A percentile compares a stretch with the other conserved stretches of the same genome.
phyloP scores from a whole-genome alignment of 2,113 vertebrate species.

The Oostethus manadensis region DNA sequence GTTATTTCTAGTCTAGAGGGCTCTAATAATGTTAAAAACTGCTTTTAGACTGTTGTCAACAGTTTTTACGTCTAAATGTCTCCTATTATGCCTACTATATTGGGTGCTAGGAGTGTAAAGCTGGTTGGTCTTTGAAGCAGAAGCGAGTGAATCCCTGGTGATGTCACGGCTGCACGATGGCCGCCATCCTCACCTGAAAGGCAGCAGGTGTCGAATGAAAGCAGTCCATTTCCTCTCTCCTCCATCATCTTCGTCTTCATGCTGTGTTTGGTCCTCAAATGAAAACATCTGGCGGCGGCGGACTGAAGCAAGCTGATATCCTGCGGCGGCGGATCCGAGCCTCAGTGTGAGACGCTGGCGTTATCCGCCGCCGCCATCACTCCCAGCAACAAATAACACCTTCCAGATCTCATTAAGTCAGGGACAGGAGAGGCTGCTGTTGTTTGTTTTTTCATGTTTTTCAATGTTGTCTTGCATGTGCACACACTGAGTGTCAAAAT shows the following conservation, averaged over 20 bases:
- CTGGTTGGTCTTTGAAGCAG: no score
- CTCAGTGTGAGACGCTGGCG: constrained; percentile 33
- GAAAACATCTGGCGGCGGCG: constrained; percentile 16
- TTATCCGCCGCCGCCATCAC: constrained; percentile 51
- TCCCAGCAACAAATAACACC: constrained; percentile 53
- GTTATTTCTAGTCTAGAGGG: no score
- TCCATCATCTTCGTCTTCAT: neutral
- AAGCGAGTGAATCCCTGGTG: no score
- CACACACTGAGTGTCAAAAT: neutral
- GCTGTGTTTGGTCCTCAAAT: constrained; percentile 2
- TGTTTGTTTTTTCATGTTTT: constrained; percentile 54
- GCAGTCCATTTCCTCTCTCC: constrained; percentile 6
- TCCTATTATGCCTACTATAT: no score
- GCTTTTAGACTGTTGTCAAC: no score
- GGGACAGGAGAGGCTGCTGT: constrained; percentile 52
- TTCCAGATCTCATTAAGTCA: constrained; percentile 66
- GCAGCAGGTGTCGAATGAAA: neutral
- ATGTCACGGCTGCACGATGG: no score
- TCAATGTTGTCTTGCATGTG: neutral
- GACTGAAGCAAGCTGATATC: constrained; percentile 18
- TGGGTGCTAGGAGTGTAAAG: no score
- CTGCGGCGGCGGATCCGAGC: constrained; percentile 11
- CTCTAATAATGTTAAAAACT: no score
- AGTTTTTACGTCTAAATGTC: no score
- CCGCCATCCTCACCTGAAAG: neutral